Evolutionary conservation across 2,797 vertebrate genomes (phyloP).

Genomic region (Lepus oiostolus): DNA sequence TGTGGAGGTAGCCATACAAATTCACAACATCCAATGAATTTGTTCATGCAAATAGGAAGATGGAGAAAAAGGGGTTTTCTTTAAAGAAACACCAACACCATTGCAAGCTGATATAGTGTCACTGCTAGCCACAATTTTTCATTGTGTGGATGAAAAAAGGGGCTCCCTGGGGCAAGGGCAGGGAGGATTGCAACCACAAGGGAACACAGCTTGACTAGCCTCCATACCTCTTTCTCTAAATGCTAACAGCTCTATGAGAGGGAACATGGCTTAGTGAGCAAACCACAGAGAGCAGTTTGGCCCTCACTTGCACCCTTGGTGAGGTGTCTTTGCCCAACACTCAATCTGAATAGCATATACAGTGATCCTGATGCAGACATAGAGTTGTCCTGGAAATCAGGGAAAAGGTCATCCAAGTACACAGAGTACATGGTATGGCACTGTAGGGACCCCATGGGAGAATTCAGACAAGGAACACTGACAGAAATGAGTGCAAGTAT

Average conservation of each 20-base stretch:
- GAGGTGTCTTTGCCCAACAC: not conserved
- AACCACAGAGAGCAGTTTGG: not conserved
- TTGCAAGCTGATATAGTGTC: not conserved
- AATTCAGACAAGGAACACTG: not conserved
- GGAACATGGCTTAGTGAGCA: not conserved
- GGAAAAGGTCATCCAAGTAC: slow-evolving; percentile 36
- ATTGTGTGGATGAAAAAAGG: not conserved
- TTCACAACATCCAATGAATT: not conserved
- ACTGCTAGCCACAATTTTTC: not conserved
- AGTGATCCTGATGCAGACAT: not conserved
- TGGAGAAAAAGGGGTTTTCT: not conserved
- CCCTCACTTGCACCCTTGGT: not conserved
- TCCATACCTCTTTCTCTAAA: not conserved
- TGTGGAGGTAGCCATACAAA: not conserved
- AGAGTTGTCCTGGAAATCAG: slow-evolving; percentile 30
- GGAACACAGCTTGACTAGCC: not conserved
- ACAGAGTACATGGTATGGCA: not conserved
- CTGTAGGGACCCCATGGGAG: not conserved
- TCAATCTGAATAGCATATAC: not conserved
- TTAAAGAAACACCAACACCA: not conserved
- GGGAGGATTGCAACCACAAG: not conserved
- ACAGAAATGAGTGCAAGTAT: not conserved
- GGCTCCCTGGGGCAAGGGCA: not conserved
- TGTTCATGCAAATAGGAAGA: not conserved
- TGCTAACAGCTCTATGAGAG: not conserved